phyloP scores from a whole-genome alignment of 37 sponge, comb jelly and placozoan species.

The Petrosia ficiformis region DNA sequence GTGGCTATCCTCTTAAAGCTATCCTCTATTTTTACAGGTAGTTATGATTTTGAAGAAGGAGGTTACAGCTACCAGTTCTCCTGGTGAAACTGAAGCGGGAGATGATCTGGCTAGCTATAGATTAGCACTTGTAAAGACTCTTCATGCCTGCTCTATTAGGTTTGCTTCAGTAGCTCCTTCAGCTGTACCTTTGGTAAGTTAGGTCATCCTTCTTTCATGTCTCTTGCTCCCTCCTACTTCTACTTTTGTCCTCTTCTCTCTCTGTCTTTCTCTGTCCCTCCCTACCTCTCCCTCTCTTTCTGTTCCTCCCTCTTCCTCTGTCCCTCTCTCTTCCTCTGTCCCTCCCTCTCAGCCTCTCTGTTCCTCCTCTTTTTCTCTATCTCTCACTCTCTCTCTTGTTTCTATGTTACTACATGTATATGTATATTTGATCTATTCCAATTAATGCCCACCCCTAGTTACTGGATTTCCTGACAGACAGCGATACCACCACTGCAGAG shows the following conservation, averaged over 20 bases:
- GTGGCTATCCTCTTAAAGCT: no score
- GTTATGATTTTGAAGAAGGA: slow-evolving; percentile 94
- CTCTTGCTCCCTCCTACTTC: neutral
- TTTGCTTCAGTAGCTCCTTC: slow-evolving; percentile 84
- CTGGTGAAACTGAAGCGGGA: slow-evolving; percentile 24
- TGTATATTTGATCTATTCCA: no score
- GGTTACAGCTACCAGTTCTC: slow-evolving; percentile 74
- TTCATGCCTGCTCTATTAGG: slow-evolving; percentile 85
- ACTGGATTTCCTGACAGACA: slow-evolving; percentile 87
- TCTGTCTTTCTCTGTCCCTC: neutral
- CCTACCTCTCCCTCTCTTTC: neutral
- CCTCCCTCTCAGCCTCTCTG: no score
- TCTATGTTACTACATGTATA: no score
- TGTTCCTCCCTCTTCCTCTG: neutral
- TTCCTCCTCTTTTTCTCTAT: no score
- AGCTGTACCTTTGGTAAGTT: slow-evolving; percentile 85
- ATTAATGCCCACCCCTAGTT: slow-evolving; percentile 41
- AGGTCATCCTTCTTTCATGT: neutral
- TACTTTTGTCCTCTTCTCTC: neutral
- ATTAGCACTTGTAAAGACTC: slow-evolving; percentile 85
- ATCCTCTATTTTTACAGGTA: slow-evolving; percentile 46
- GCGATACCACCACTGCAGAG: slow-evolving; percentile 80
- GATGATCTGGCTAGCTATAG: slow-evolving; percentile 61
- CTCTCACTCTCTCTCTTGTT: no score
- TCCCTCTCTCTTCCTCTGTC: neutral